These are phyloP conservation scores for Miichthys miiuy DNA, from an alignment of 2,797 vertebrate genomes.

Conservation along the genomic window DNA sequence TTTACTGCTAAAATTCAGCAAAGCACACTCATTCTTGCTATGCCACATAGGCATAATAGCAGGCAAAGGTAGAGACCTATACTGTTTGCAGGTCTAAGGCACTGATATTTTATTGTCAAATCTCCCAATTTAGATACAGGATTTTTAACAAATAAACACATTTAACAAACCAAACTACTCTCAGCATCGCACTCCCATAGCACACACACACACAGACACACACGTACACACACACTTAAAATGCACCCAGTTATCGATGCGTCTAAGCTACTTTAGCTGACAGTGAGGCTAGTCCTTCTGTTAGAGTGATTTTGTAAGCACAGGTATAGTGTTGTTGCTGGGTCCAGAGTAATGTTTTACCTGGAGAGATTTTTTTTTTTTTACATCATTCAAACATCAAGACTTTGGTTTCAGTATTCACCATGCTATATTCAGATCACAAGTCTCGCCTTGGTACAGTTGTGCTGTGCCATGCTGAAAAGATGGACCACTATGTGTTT, in stretches of 20 bases:
- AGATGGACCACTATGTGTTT: constrained; percentile 31
- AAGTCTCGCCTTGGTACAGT: constrained; percentile 55
- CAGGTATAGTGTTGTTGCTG: constrained; percentile 90
- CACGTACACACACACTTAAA: constrained; percentile 50
- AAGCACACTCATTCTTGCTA: constrained; percentile 69
- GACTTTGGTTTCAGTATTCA: constrained; percentile 85
- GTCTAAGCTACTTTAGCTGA: constrained; percentile 80
- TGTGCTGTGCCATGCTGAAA: constrained; percentile 24
- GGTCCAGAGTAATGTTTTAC: constrained; percentile 87
- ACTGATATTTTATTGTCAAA: constrained; percentile 79
- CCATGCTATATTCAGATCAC: constrained; percentile 68
- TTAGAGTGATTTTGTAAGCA: constrained; percentile 82
- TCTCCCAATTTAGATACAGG: constrained; percentile 63
- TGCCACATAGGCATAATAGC: constrained; percentile 51
- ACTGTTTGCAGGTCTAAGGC: constrained; percentile 84
- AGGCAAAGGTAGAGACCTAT: constrained; percentile 67
- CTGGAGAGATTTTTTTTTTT: constrained; percentile 73
- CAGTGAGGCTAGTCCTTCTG: constrained; percentile 83
- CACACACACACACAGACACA: constrained; percentile 26
- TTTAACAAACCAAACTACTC: constrained; percentile 61
- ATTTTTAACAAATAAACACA: constrained; percentile 68
- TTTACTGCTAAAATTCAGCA: constrained; percentile 71
- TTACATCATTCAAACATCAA: constrained; percentile 83
- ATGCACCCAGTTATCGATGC: constrained; percentile 74
- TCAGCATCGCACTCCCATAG: constrained; percentile 45